phyloP scores from a whole-genome alignment of 2,888 invertebrate species.

The Tetragonula carbonaria region DNA sequence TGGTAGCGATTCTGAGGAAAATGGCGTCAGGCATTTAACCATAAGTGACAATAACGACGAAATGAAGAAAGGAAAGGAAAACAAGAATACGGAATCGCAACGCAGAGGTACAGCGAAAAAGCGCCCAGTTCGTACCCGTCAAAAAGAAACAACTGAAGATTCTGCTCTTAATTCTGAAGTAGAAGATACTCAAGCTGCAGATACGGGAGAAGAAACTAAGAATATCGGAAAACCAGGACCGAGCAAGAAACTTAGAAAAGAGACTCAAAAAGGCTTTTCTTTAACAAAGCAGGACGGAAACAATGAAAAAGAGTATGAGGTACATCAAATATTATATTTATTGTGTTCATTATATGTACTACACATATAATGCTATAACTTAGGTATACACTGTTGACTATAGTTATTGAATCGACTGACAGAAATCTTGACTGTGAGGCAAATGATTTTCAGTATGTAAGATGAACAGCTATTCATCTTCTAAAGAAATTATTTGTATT shows the following conservation, averaged over 20 bases:
- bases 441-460: background rate
- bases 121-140: conserved; percentile 69
- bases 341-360: background rate
- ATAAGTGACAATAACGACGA: conserved; percentile 61
- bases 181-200: conserved; percentile 31
- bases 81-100: conserved; percentile 66
- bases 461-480: too few relatives aligned
- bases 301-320: conserved; percentile 86
- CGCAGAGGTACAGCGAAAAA: conserved; percentile 62
- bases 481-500: background rate
- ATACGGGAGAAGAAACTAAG: conserved; percentile 72
- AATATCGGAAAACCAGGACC: conserved; percentile 67
- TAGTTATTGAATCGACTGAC: background rate
- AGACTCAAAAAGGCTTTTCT: conserved; percentile 70
- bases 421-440: conserved; percentile 13
- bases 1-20: conserved; percentile 79
- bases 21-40: conserved; percentile 76
- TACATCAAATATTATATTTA: conserved; percentile 63
- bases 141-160: conserved; percentile 64
- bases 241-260: conserved; percentile 75
- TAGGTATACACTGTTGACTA: background rate
- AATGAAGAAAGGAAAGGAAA: conserved; percentile 71
- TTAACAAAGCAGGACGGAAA: conserved; percentile 81
- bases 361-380: background rate
- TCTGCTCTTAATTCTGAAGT: conserved; percentile 66